Percentiles rank a stretch among this genome's conserved stretches.
These are phyloP conservation scores for Crenichthys baileyi DNA, from an alignment of 2,797 vertebrate species.

Conservation along the genomic window DNA sequence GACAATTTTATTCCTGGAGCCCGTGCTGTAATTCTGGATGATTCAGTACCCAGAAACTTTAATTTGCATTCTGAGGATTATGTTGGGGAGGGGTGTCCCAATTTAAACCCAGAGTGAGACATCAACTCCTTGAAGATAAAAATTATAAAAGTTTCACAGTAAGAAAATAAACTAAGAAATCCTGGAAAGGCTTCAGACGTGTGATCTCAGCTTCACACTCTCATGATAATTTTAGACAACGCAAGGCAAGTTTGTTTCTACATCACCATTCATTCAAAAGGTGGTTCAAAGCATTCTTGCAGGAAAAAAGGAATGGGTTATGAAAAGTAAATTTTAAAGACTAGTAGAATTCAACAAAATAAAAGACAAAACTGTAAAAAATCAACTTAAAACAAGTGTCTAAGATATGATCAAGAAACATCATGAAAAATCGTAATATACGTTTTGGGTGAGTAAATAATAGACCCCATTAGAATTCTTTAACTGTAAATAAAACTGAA, in stretches of 20 bases:
- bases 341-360: neutral
- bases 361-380: neutral
- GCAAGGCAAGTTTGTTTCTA: neutral
- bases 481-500: neutral
- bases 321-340: neutral
- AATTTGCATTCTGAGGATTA: conserved; percentile 41
- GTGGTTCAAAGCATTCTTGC: neutral
- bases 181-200: neutral
- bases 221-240: neutral
- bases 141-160: conserved; percentile 5
- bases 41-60: conserved; percentile 45
- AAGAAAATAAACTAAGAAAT: neutral
- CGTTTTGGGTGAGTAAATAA: neutral
- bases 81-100: conserved; percentile 31
- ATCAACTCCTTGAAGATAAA: conserved; percentile 32
- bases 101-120: conserved; percentile 54
- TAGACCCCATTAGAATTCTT: neutral
- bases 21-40: conserved; percentile 45
- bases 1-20: conserved; percentile 59
- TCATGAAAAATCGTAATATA: too few species aligned
- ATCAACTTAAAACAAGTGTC: neutral
- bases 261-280: neutral
- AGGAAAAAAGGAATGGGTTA: neutral
- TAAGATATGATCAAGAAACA: neutral
- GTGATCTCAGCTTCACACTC: neutral